These are phyloP conservation scores for Eupelmus urozonus DNA, from an alignment of 2,888 invertebrate genomes.

Conservation along the genomic window DNA sequence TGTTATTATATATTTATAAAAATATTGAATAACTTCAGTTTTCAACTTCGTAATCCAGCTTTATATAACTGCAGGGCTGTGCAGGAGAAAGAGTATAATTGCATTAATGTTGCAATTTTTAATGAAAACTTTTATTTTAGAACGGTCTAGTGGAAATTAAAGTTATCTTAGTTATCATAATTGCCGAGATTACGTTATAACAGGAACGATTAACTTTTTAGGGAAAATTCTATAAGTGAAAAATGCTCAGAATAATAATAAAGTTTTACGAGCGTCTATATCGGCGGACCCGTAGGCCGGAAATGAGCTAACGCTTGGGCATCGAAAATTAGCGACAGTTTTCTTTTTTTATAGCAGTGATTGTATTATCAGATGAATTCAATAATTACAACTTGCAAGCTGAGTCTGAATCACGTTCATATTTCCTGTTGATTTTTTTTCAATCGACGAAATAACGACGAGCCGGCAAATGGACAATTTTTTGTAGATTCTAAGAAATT, in stretches of 20 bases:
- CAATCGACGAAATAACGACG: background rate
- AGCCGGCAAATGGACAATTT: no score
- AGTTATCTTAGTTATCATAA: background rate
- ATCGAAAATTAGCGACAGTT: conserved; percentile 35
- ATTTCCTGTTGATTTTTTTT: conserved; percentile 5
- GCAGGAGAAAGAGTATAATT: conserved; percentile 1
- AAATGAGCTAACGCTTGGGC: conserved; percentile 47
- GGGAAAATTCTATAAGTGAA: conserved; percentile 5
- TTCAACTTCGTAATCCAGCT: no score
- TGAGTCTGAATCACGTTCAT: conserved; percentile 24
- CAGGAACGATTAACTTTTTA: background rate
- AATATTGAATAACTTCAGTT: no score
- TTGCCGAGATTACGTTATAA: background rate
- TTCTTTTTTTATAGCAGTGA: conserved; percentile 11
- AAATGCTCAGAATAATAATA: conserved; percentile 21
- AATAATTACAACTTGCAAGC: conserved; percentile 4
- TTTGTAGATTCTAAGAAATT: no score
- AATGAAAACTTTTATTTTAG: background rate
- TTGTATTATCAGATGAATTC: background rate
- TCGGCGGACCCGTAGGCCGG: conserved; percentile 10
- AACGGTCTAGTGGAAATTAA: no score
- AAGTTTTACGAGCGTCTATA: conserved; percentile 35
- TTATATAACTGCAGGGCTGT: no score
- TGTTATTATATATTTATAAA: no score
- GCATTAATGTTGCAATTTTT: background rate